These are phyloP conservation scores for Isichthys henryi DNA, from an alignment of 2,113 vertebrate genomes.

Conservation along the genomic window DNA sequence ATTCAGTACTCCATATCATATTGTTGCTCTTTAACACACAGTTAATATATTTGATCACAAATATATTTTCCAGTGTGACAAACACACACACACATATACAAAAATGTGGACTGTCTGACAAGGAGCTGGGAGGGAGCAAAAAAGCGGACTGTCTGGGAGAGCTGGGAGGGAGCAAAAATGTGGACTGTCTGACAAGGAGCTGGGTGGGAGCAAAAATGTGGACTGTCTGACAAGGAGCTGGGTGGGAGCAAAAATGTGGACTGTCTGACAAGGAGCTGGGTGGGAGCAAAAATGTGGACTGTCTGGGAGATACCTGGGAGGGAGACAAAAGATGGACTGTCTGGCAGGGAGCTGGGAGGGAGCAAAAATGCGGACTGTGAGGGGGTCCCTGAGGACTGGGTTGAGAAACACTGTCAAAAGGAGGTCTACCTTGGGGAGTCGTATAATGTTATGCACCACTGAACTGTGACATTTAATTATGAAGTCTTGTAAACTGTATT, in stretches of 20 bases:
- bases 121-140: background rate
- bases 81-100: background rate
- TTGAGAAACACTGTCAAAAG: background rate
- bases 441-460: constrained; percentile 42
- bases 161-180: too few species aligned
- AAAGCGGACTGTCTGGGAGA: background rate
- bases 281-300: too few species aligned
- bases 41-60: background rate
- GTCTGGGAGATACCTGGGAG: too few species aligned
- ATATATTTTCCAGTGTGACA: background rate
- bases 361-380: background rate
- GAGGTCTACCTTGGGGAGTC: constrained; percentile 33
- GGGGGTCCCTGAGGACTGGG: background rate
- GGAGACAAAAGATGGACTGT: background rate
- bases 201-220: background rate
- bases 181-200: too few species aligned
- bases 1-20: background rate
- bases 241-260: too few species aligned
- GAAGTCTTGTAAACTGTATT: constrained; percentile 33
- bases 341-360: background rate
- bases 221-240: background rate
- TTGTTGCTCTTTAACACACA: background rate
- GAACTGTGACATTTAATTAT: constrained; percentile 57
- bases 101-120: too few species aligned
- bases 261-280: too few species aligned